Evolutionary conservation across 2,113 vertebrate species (phyloP), one percentile per base, ranked within the genome.

Genomic region (Nannospalax galili): DNA sequence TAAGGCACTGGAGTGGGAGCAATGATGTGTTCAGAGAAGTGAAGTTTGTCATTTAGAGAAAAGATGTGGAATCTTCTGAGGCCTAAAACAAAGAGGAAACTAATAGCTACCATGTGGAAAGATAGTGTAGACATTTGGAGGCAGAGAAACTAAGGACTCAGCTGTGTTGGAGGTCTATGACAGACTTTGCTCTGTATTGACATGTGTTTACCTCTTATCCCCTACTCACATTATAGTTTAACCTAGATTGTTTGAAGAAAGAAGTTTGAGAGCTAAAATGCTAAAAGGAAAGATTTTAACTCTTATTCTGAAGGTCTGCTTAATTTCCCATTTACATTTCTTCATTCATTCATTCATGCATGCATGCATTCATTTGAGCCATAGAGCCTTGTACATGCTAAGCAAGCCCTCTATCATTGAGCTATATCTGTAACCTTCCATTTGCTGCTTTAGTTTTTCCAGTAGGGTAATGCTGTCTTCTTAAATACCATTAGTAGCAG

Each of bases 151-250:
- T 5, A 26, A 32, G 62, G 48, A 8, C 19, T 1, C 24, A 67
- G 37, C 42, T 10, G 5, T 77, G 24, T 88, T 14, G 0, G 42
- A 32, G 2, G 8, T 4, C 75, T 10, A 0, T 7, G 48, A 40
- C 32, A 56, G 28, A 37, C 26, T 84, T 65, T 5, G 3, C 30
- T 78, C 1, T 24, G 5, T 48, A n/a, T 73, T 17, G 35, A 30
- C 0, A 16, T 15, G 14, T 15, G 22, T 28, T 74, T 79, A 1
- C 72, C n/a, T 2, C 40, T 5, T 0, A 3, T 2, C 62, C 12
- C 22, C 37, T 64, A 12, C 22, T 65, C 16, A 40, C 15, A 20
- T 30, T n/a, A 0, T 20, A 58, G 40, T 12, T 88, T 92, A 19
- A 20, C 65, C 45, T 88, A 48, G 5, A 14, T 1, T 75, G 26